Conservation (phyloP, 64 coral and sea anemone genomes). For the Montipora foliosa region DNA sequence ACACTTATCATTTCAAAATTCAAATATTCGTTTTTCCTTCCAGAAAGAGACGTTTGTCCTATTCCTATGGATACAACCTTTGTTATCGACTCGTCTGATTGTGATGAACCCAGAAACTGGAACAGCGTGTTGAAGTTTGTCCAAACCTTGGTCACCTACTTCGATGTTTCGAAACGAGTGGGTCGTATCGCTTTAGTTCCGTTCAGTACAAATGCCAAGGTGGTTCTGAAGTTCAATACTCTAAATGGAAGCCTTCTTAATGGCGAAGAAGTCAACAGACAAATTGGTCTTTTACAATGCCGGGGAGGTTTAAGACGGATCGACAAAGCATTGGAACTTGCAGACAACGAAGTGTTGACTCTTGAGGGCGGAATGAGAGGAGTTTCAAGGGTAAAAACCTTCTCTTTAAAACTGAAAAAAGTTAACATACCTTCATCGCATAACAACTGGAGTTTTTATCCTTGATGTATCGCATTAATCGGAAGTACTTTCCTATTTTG, state of each 20-base stretch:
- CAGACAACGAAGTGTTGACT: constrained; percentile 44
- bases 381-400: constrained; percentile 24
- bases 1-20: neutral
- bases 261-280: neutral
- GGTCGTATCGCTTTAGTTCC: constrained; percentile 33
- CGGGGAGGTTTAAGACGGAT: constrained; percentile 42
- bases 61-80: neutral
- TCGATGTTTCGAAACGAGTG: constrained; percentile 4
- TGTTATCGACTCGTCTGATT: neutral
- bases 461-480: too few relatives aligned
- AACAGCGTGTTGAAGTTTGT: neutral
- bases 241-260: constrained; percentile 23
- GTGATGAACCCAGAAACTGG: neutral
- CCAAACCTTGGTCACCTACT: neutral
- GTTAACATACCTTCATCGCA: too few relatives aligned
- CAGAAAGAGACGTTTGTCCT: neutral
- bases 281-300: constrained; percentile 1
- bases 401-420: too few relatives aligned
- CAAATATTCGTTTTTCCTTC: neutral
- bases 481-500: neutral
- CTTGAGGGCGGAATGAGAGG: constrained; percentile 48
- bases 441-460: too few relatives aligned
- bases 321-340: constrained; percentile 5
- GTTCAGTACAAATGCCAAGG: constrained; percentile 19
- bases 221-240: neutral